Conservation (phyloP, 2,888 invertebrate genomes). For the Tiliacea citrago region DNA sequence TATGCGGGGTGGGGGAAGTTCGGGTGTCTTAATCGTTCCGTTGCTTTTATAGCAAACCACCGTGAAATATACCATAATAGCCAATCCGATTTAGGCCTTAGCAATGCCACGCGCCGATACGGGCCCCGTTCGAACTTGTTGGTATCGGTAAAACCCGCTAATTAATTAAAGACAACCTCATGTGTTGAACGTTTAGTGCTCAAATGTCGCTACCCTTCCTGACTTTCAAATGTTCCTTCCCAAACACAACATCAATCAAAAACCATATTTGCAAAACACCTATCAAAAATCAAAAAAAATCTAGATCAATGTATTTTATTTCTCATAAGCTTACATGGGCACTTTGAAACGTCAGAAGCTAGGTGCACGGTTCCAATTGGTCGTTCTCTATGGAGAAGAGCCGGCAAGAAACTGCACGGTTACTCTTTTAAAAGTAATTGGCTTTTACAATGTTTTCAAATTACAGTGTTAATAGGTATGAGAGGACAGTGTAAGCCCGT, state of each 20-base stretch:
- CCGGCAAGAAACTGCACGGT: too few relatives aligned
- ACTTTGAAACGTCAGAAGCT: too few relatives aligned
- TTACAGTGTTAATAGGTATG: too few relatives aligned
- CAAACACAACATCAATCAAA: not conserved
- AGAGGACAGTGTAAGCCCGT: too few relatives aligned
- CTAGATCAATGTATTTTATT: too few relatives aligned
- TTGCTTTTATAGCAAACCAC: conserved; percentile 57
- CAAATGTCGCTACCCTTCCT: not conserved
- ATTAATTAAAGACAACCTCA: not conserved
- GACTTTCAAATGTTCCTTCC: too few relatives aligned
- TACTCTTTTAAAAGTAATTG: too few relatives aligned
- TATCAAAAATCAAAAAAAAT: too few relatives aligned
- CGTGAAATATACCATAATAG: conserved; percentile 48
- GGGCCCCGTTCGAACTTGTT: not conserved
- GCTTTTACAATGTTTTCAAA: too few relatives aligned
- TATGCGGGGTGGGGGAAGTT: conserved; percentile 8
- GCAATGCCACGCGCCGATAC: not conserved
- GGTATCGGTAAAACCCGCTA: not conserved
- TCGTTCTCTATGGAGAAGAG: too few relatives aligned
- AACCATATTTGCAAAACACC: not conserved
- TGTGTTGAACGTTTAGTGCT: not conserved
- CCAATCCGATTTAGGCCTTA: conserved; percentile 19
- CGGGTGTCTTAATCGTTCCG: conserved; percentile 53
- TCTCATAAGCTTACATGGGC: too few relatives aligned
- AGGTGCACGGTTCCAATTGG: too few relatives aligned